A percentile compares a stretch with the other conserved stretches of the same genome.
phyloP scores from a whole-genome alignment of 2,888 invertebrate genomes.

The Mesochorus sp. region DNA sequence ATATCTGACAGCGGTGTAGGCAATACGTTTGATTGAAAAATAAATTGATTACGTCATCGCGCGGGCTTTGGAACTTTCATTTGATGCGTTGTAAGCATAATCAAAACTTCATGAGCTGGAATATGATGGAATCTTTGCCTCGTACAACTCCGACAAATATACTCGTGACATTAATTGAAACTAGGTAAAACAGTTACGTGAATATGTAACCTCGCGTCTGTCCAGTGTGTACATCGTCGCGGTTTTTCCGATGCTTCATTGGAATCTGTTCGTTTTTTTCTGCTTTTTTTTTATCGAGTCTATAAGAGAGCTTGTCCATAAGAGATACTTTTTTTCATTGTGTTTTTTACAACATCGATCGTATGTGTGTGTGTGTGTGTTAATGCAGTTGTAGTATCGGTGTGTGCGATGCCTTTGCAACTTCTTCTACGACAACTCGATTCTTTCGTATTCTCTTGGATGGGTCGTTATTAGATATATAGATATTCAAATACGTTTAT shows the following conservation, averaged over 20 bases:
- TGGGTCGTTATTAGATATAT: conserved; percentile 39
- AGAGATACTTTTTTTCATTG: conserved; percentile 35
- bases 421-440: conserved; percentile 42
- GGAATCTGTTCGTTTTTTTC: neutral
- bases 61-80: conserved; percentile 10
- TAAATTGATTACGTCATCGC: conserved; percentile 1
- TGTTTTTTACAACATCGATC: conserved; percentile 51
- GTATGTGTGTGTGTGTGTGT: too few relatives aligned
- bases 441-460: conserved; percentile 7
- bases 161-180: conserved; percentile 61
- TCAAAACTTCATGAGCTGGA: neutral
- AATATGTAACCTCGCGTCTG: conserved; percentile 36
- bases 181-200: conserved; percentile 49
- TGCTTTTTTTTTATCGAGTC: conserved; percentile 7
- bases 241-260: conserved; percentile 16
- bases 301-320: conserved; percentile 54
- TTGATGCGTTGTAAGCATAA: conserved; percentile 21
- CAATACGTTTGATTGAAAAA: too few relatives aligned
- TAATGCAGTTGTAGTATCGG: too few relatives aligned
- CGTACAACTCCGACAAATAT: conserved; percentile 40
- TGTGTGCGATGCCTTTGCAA: conserved; percentile 26
- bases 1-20: too few relatives aligned
- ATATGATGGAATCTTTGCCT: conserved; percentile 22
- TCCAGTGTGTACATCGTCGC: conserved; percentile 26
- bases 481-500: neutral